Conservation (phyloP, 2,888 invertebrate species). For the Tuberolachnus salignus region DNA sequence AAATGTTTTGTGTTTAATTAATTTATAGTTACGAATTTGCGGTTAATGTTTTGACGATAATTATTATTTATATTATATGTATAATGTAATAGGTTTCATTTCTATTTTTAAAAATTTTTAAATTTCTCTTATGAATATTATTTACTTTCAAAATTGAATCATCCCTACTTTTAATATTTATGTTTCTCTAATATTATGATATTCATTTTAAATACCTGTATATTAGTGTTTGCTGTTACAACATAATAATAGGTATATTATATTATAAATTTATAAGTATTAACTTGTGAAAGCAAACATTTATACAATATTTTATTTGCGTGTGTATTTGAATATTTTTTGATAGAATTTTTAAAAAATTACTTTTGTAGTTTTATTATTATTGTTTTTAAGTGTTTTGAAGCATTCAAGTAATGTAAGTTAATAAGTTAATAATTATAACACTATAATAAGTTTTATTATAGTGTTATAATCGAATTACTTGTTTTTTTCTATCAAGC, state of each 20-base stretch:
- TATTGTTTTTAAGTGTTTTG: not conserved
- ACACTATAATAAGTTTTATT: too few species aligned
- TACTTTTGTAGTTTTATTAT: not conserved
- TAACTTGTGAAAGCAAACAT: slow-evolving; percentile 3
- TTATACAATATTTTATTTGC: not conserved
- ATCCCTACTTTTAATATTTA: not conserved
- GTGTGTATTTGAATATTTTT: not conserved
- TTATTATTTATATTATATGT: too few species aligned
- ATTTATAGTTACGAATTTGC: too few species aligned
- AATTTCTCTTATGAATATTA: slow-evolving; percentile 1
- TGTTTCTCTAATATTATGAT: not conserved
- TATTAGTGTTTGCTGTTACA: not conserved
- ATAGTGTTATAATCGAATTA: too few species aligned
- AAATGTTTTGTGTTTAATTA: too few species aligned
- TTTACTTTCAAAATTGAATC: slow-evolving; percentile 4
- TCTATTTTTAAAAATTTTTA: too few species aligned
- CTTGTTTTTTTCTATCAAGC: too few species aligned
- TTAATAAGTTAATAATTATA: too few species aligned
- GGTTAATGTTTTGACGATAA: too few species aligned
- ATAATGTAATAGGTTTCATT: too few species aligned
- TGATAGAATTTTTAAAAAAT: not conserved
- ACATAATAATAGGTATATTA: not conserved
- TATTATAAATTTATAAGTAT: too few species aligned
- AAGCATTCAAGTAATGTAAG: not conserved
- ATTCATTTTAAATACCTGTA: not conserved